phyloP scores from a whole-genome alignment of 2,113 vertebrate genomes.

The Boulengeromyrus knoepffleri region DNA sequence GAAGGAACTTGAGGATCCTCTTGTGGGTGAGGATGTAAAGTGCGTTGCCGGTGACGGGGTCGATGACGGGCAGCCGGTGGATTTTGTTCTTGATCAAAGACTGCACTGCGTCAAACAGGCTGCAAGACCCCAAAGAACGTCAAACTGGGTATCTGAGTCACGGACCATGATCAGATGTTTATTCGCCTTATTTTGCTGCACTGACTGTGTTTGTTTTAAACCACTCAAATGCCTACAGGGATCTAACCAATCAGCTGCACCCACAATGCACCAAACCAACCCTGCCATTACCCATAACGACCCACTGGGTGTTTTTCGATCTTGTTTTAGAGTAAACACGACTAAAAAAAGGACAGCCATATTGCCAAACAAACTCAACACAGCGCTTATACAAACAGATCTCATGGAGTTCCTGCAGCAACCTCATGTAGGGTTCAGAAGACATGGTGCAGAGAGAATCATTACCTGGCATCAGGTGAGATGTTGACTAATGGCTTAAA shows the following conservation, averaged over 20 bases:
- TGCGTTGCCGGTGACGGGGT: slow-evolving; percentile 95
- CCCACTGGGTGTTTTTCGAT: neutral
- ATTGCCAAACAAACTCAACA: slow-evolving; percentile 10
- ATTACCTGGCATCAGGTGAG: slow-evolving; percentile 91
- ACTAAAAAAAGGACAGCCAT: neutral
- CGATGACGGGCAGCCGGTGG: slow-evolving; percentile 96
- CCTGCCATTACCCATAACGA: neutral
- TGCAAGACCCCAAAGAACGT: slow-evolving; percentile 50
- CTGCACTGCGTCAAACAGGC: slow-evolving; percentile 93
- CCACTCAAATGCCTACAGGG: neutral
- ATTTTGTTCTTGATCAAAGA: slow-evolving; percentile 99
- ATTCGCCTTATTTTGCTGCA: neutral
- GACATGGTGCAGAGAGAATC: slow-evolving; percentile 3
- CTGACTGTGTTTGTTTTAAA: neutral
- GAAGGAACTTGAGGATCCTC: slow-evolving; percentile 99
- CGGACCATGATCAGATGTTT: too few species aligned
- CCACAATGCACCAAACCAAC: neutral
- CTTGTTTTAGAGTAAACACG: neutral
- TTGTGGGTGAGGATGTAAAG: slow-evolving; percentile 99
- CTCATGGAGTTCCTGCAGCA: neutral
- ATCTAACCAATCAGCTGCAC: neutral
- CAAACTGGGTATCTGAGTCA: neutral
- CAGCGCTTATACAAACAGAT: neutral
- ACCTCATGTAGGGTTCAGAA: neutral
- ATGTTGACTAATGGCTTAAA: slow-evolving; percentile 99